Base-by-base conservation (phyloP, 2,888 invertebrate species). In the Chaetogeoica ovagalla region DNA sequence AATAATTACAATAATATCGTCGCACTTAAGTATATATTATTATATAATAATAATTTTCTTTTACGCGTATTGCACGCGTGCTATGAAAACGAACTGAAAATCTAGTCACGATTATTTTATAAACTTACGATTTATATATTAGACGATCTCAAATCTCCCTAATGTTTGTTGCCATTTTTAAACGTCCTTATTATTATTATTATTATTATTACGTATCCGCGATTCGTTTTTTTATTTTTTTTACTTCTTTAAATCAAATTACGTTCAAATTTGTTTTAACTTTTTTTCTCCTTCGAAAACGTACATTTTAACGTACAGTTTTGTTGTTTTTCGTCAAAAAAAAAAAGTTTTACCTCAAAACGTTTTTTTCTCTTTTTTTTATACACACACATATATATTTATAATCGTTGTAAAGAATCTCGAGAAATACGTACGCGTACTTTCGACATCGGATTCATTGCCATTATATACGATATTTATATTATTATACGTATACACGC, bases 81-180 rank as follows among this genome's bases (percentile, higher is more conserved):
- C 70, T 63, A 63, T 23, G 30, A 30, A 55, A 79, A 30, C 65
- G 70, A 79, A 79, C 79, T 79, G 79, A 79, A 71, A 79, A 79
- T 79, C 79, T 79, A 79, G 79, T 79, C 79, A 79, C 63, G 70
- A 79, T 79, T 79, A 69, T 55, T 55, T 70, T 62, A 57, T 52
- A 62, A 63, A 62, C 43, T 52, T 55, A 76, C 68, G 62, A 69
- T 37, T 52, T 15, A 63, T 62, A 30, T 30, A 30, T 79, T 70
- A 71, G 70, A 70, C 57, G 79, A 79, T 79, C 79, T 79, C 79
- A 79, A 79, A 62, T 63, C 70, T 63, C 79, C 79, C 30, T 4
- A 30, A 63, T 43, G 69, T 71, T 30, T 57, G 79, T 63, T 79
- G 79, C 79, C 79, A 79, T 79, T 71, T 59, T 75, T 75, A 23